Conservation (phyloP, 2,888 invertebrate species). For the Gibbula magus region DNA sequence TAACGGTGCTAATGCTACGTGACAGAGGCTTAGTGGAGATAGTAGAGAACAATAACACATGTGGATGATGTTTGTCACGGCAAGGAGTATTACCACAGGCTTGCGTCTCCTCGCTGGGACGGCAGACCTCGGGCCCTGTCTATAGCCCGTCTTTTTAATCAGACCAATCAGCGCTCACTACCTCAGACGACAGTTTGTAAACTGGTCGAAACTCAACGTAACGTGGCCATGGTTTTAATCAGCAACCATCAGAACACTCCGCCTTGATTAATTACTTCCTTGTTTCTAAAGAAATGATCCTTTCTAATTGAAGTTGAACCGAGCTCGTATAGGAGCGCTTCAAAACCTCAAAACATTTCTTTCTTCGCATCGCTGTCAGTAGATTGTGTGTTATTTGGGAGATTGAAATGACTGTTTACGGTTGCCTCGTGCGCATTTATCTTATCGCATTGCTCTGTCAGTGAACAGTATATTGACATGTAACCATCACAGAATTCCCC, state of each 20-base stretch:
- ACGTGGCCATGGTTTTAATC: conserved; percentile 9
- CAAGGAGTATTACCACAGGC: conserved; percentile 8
- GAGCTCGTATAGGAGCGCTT: background rate
- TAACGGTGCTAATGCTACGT: background rate
- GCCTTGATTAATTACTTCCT: conserved; percentile 16
- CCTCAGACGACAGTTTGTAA: background rate
- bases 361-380: background rate
- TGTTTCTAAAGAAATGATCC: background rate
- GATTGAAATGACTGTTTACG: too few species aligned
- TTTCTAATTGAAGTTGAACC: conserved; percentile 4
- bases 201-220: background rate
- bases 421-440: too few species aligned
- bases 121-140: background rate
- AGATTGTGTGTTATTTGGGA: background rate
- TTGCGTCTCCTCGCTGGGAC: too few species aligned
- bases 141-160: too few species aligned
- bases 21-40: background rate
- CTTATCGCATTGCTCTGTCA: too few species aligned
- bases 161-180: conserved; percentile 3
- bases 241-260: background rate
- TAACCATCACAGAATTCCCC: too few species aligned
- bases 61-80: background rate
- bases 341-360: background rate
- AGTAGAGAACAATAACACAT: background rate
- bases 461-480: too few species aligned